Conservation (phyloP, 2,113 vertebrate species). For the Setophaga kirtlandii region DNA sequence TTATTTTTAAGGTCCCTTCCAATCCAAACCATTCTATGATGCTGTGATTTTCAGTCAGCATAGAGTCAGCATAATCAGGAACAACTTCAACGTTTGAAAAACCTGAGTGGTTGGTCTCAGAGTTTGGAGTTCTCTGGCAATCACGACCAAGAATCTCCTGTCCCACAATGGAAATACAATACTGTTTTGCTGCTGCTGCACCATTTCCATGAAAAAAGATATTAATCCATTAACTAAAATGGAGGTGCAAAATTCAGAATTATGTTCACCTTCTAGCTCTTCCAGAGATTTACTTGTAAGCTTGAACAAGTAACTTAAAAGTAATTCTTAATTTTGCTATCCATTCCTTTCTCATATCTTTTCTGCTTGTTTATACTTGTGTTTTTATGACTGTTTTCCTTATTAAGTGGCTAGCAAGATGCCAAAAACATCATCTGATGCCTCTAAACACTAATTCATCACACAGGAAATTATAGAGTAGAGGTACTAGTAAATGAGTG, state of each 20-base stretch:
- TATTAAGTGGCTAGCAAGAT: slow-evolving; percentile 1
- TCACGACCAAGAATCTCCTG: not conserved
- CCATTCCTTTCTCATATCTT: not conserved
- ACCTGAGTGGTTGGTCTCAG: not conserved
- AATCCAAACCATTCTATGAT: not conserved
- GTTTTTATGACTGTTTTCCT: not conserved
- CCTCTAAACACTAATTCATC: slow-evolving; percentile 1
- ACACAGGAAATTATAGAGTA: not conserved
- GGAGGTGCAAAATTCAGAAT: not conserved
- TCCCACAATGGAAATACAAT: accelerated
- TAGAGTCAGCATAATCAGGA: not conserved
- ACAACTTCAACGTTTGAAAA: not conserved
- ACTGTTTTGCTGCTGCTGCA: not conserved
- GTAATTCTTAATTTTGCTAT: not conserved
- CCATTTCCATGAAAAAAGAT: not conserved
- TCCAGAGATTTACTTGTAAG: not conserved
- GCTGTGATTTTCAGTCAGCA: not conserved
- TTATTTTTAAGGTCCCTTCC: not conserved
- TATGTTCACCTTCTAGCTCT: not conserved
- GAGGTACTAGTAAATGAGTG: not conserved
- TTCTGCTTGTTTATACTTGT: not conserved
- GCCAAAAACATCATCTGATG: slow-evolving; percentile 15
- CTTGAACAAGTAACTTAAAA: not conserved
- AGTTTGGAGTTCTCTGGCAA: not conserved
- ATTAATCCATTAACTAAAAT: not conserved